phyloP scores from a whole-genome alignment of 2,113 vertebrate species.

The Muntiacus reevesi region DNA sequence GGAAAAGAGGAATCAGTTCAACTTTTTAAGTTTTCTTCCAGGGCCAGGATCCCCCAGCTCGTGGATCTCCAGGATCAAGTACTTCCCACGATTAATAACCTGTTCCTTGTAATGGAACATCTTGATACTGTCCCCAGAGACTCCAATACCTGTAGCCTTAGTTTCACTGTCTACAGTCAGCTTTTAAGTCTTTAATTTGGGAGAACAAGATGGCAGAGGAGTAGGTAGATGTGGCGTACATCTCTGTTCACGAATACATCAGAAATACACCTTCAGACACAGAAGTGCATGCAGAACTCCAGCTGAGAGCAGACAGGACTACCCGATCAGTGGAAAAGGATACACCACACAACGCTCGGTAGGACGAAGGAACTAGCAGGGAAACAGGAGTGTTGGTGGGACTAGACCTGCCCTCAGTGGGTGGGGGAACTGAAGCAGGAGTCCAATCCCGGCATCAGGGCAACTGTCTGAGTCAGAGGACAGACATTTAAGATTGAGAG shows the following conservation, averaged over 20 bases:
- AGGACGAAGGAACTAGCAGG: neutral
- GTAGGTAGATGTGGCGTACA: neutral
- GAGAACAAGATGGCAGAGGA: neutral
- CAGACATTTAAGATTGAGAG: neutral
- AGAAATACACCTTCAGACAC: neutral
- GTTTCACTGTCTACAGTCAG: neutral
- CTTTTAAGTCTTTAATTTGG: neutral
- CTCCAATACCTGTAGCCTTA: neutral
- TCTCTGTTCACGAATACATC: neutral
- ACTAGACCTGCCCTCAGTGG: neutral
- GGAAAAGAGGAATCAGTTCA: neutral
- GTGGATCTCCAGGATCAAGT: neutral
- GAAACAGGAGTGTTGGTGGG: neutral
- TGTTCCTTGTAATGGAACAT: neutral
- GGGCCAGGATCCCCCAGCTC: fast-evolving
- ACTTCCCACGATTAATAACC: neutral
- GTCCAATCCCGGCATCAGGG: neutral
- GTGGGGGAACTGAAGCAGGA: neutral
- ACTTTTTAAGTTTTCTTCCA: neutral
- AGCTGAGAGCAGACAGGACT: neutral
- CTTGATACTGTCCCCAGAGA: neutral
- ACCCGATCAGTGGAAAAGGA: neutral
- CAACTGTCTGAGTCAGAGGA: neutral
- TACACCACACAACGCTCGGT: neutral
- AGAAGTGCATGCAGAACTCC: neutral